These are phyloP conservation scores for Desoria tigrina DNA, from an alignment of 2,888 invertebrate genomes.

Conservation along the genomic window DNA sequence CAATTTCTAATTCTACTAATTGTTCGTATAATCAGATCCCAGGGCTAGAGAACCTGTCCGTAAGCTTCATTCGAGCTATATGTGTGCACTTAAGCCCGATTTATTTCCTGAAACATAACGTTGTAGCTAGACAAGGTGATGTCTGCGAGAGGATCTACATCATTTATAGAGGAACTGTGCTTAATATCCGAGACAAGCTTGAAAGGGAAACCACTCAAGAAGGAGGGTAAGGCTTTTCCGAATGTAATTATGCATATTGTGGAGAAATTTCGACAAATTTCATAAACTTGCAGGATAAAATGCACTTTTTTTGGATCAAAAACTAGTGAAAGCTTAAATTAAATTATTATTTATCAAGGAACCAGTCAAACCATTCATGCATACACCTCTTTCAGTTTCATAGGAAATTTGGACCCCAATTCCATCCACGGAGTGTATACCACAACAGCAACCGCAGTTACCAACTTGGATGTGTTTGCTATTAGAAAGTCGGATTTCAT, in stretches of 20 bases:
- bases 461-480: slow-evolving; percentile 29
- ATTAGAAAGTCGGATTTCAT: slow-evolving; percentile 26
- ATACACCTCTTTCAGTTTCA: slow-evolving; percentile 22
- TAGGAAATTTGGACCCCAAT: slow-evolving; percentile 22
- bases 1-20: not conserved
- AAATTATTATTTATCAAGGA: no score
- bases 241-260: no score
- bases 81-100: slow-evolving; percentile 29
- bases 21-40: slow-evolving; percentile 25
- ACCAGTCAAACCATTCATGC: no score
- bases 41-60: slow-evolving; percentile 25
- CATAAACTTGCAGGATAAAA: no score
- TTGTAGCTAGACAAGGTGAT: slow-evolving; percentile 33
- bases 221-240: slow-evolving; percentile 29
- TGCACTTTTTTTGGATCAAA: no score
- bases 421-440: slow-evolving; percentile 12
- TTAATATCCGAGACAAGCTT: no score
- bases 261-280: no score
- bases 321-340: no score
- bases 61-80: slow-evolving; percentile 27
- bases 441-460: slow-evolving; percentile 18
- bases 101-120: slow-evolving; percentile 32
- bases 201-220: no score
- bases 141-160: slow-evolving; percentile 37
- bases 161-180: slow-evolving; percentile 30